Evolutionary conservation across 2,888 invertebrate species (phyloP), one percentile per base, ranked within the genome.

Genomic region (Zaprionus lineosus): DNA sequence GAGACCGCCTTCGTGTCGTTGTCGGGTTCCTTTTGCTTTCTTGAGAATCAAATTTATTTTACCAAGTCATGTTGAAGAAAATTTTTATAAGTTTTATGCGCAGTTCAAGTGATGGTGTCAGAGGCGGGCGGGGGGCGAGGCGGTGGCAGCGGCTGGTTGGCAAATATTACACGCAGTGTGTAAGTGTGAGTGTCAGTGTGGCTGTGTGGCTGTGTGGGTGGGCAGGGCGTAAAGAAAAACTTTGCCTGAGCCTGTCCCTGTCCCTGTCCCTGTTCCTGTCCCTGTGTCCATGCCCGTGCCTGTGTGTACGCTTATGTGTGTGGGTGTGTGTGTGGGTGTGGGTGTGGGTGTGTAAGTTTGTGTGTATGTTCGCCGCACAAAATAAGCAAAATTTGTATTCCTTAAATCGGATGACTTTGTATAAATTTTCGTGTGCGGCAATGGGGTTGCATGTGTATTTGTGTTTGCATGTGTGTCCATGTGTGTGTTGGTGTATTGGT

Each of bases 371-470:
- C 52, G 71, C 65, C 75, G 65, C 64, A 72, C 57, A 74, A 87
- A 87, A 87, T 84, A 86, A 86, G 78, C 71, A 81, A 87, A 87
- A 87, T 88, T 87, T 87, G 87, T 88, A 88, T 88, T 83, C 86
- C 87, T 88, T 88, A 87, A 87, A 88, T 87, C 87, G 86, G 86
- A 87, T 88, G 87, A 88, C 87, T 88, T 88, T 88, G 88, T 88
- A 87, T 86, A 88, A 86, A 84, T 86, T 85, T 81, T 83, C 79
- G 78, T 86, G 78, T 78, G 67, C 77, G 72, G 73, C 86, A 86
- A 84, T 76, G 78, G 84, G 78, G 85, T 84, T 79, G 75, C 66
- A 56, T 53, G 53, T 62, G 51, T 71, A 6, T 55, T 24, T 46
- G 58, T 70, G 33, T 46, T 16, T 47, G 33, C 33, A 19, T 44